A percentile compares a stretch with the other conserved stretches of the same genome.
Evolutionary conservation across 2,113 vertebrate species (phyloP).

Genomic region (Taxidea taxus): DNA sequence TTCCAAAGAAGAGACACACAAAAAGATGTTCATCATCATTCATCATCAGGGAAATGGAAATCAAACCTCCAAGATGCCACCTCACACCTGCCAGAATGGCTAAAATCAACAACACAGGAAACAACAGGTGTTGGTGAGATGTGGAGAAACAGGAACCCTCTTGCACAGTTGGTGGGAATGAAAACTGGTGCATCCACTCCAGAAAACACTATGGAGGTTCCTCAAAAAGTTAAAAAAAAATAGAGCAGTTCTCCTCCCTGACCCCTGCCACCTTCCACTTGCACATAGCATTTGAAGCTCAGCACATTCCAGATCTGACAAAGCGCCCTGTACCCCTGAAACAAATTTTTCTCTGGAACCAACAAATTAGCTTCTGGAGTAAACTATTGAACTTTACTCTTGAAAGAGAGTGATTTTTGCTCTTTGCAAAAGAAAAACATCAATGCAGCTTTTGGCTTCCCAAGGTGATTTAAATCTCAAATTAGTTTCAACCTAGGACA

Average conservation of each 20-base stretch:
- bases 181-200: too few relatives aligned
- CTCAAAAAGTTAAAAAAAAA: too few relatives aligned
- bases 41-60: too few relatives aligned
- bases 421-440: neutral
- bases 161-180: too few relatives aligned
- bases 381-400: neutral
- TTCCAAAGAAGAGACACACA: too few relatives aligned
- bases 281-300: neutral
- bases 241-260: neutral
- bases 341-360: neutral
- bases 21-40: too few relatives aligned
- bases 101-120: too few relatives aligned
- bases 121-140: too few relatives aligned
- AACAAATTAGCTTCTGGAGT: conserved; percentile 6
- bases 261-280: neutral
- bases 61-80: too few relatives aligned
- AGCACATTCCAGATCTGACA: neutral
- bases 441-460: neutral
- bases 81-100: too few relatives aligned
- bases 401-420: neutral
- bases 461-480: conserved; percentile 34
- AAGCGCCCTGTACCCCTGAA: neutral
- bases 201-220: too few relatives aligned
- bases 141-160: too few relatives aligned
- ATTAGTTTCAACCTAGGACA: neutral